Percentiles rank a stretch among this genome's conserved stretches.
phyloP scores from a whole-genome alignment of 2,113 vertebrate genomes.

The Ophthalmolycus amberensis region DNA sequence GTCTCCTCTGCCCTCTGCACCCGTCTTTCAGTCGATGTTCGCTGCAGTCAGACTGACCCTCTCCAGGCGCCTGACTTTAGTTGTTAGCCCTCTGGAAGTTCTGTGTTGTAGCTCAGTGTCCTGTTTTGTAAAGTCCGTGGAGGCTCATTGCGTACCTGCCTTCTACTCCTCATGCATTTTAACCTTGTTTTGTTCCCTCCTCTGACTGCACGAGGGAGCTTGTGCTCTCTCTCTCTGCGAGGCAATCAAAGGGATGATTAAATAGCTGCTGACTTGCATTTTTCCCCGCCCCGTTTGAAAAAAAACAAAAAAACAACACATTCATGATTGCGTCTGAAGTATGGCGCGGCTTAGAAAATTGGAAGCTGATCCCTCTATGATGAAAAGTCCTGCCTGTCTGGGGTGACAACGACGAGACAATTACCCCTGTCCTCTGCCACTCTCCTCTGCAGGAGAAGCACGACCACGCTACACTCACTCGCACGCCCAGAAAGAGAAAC shows the following conservation, averaged over 20 bases:
- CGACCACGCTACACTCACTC: not conserved
- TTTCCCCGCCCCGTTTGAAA: slow-evolving; percentile 57
- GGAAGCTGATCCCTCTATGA: slow-evolving; percentile 74
- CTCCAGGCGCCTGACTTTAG: slow-evolving; percentile 21
- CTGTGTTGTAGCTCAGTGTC: slow-evolving; percentile 23
- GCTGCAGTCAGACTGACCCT: slow-evolving; percentile 25
- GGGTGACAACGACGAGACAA: slow-evolving; percentile 79
- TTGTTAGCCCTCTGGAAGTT: slow-evolving; percentile 36
- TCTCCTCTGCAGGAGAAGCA: slow-evolving; percentile 35
- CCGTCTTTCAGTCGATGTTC: slow-evolving; percentile 31
- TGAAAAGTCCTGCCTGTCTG: slow-evolving; percentile 74
- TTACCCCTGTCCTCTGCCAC: slow-evolving; percentile 74
- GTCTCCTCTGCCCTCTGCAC: slow-evolving; percentile 39
- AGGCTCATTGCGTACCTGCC: slow-evolving; percentile 26
- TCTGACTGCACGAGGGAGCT: slow-evolving; percentile 58
- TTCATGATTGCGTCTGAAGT: slow-evolving; percentile 78
- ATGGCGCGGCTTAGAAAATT: slow-evolving; percentile 71
- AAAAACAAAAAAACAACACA: slow-evolving; percentile 67
- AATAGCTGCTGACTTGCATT: slow-evolving; percentile 84
- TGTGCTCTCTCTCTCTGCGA: slow-evolving; percentile 45
- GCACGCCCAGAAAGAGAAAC: slow-evolving; percentile 20
- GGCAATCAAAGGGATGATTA: slow-evolving; percentile 78
- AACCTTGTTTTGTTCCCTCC: slow-evolving; percentile 48
- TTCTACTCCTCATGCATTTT: slow-evolving; percentile 45
- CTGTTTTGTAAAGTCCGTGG: slow-evolving; percentile 23